phyloP scores from a whole-genome alignment of 2,797 vertebrate species.

The Lepus townsendii region DNA sequence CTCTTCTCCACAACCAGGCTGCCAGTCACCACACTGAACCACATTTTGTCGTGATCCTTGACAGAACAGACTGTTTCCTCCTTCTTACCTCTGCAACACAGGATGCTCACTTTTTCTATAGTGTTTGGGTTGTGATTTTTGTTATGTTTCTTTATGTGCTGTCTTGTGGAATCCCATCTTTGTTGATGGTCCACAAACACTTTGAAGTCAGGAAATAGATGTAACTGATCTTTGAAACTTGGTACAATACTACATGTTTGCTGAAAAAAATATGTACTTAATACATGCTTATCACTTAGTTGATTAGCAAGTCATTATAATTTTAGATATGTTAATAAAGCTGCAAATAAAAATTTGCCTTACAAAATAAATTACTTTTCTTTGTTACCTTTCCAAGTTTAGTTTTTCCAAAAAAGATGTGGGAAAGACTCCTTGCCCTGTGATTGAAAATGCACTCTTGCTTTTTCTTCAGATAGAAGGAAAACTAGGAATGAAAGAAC shows the following conservation, averaged over 20 bases:
- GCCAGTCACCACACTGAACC: neutral
- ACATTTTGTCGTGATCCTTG: neutral
- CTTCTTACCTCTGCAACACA: neutral
- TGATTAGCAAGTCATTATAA: slow-evolving; percentile 13
- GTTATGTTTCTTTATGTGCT: neutral
- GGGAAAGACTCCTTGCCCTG: neutral
- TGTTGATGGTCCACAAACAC: neutral
- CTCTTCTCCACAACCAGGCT: neutral
- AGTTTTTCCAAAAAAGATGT: neutral
- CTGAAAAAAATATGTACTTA: neutral
- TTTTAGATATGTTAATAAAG: neutral
- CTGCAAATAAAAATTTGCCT: neutral
- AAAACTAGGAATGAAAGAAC: neutral
- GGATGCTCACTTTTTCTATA: neutral
- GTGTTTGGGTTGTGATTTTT: neutral
- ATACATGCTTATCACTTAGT: neutral
- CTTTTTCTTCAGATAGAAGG: slow-evolving; percentile 32
- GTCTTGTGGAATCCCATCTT: neutral
- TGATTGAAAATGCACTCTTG: slow-evolving; percentile 50
- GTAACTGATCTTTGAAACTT: neutral
- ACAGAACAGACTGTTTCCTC: neutral
- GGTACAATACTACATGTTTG: neutral
- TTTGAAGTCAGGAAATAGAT: neutral
- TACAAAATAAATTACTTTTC: slow-evolving; percentile 2
- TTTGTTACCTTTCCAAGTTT: neutral